Evolutionary conservation across 64 coral and sea anemone species (phyloP), one percentile per base, ranked within the genome.

Genomic region (Stichodactyla mertensii): DNA sequence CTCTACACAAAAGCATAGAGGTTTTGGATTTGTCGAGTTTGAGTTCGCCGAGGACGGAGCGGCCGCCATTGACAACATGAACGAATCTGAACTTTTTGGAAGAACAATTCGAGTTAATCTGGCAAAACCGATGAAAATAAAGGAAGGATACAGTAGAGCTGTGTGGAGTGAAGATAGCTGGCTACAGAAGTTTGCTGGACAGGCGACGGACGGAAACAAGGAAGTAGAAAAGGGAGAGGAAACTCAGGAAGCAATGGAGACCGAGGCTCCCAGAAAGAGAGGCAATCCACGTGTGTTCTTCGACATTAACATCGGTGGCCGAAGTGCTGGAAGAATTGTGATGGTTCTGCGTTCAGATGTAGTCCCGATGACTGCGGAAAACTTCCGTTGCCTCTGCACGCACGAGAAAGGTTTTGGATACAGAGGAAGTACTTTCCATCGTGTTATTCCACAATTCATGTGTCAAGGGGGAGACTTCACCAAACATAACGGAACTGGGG

Each of bases 1-100:
- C 82, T 88, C 85, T 80, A 99, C 88, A 67, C 93, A 94, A 83
- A 95, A 95, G 27, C 97, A 99, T 69, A 71, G 97, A 82, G 97
- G 97, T 3, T 99, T 99, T 84, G 97, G 97, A 26, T 99, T 99
- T 91, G 97, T 99, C 36, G 97, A 99, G 78, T 99, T 95, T 91
- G 97, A 99, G 82, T 87, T 99, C 45, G 85, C 97, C 55, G 97
- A 99, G 71, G 97, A 99, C 71, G 91, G 93, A 0, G 93, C 97
- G 6, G 97, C 97, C 9, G 93, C 97, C 57, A 95, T 99, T 56
- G 97, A 99, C 64, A 99, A 95, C 77, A 99, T 99, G 97, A 94
- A 99, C 78, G 97, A 99, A n/a, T 95, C 97, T 15, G 97, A 99
- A 83, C 78, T 99, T 11, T 95, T 99, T 83, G 97, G 97, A 13